These are phyloP conservation scores for Melanchra persicariae DNA, from an alignment of 2,888 invertebrate genomes.

Conservation along the genomic window DNA sequence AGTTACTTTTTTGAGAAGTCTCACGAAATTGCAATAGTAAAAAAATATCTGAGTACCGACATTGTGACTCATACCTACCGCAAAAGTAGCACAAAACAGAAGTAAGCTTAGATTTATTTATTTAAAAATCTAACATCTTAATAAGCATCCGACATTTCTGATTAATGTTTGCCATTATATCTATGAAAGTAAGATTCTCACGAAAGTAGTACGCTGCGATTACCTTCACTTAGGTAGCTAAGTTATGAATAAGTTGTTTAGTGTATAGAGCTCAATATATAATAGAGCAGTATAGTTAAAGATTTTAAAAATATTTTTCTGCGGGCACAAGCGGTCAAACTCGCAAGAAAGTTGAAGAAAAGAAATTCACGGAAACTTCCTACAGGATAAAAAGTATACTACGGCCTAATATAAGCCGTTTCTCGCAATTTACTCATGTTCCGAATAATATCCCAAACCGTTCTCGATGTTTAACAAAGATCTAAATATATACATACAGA, in stretches of 20 bases:
- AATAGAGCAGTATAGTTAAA: not conserved
- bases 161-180: constrained; percentile 35
- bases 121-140: constrained; percentile 27
- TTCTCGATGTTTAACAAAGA: no score
- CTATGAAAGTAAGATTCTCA: constrained; percentile 12
- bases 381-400: no score
- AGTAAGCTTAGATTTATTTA: constrained; percentile 29
- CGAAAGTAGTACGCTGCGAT: constrained; percentile 30
- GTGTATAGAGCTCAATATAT: not conserved
- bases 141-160: constrained; percentile 45
- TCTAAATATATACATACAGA: no score
- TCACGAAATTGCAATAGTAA: no score
- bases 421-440: no score
- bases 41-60: not conserved
- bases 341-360: no score
- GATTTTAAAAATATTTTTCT: no score
- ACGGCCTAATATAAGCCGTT: no score
- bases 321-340: no score
- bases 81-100: constrained; percentile 27
- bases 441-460: no score
- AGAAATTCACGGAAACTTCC: no score
- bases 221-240: constrained; percentile 9
- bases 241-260: constrained; percentile 8
- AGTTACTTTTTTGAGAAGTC: not conserved
- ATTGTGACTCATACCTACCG: not conserved